These are phyloP conservation scores for Ferrisia virgata DNA, from an alignment of 2,888 invertebrate species.

Conservation along the genomic window DNA sequence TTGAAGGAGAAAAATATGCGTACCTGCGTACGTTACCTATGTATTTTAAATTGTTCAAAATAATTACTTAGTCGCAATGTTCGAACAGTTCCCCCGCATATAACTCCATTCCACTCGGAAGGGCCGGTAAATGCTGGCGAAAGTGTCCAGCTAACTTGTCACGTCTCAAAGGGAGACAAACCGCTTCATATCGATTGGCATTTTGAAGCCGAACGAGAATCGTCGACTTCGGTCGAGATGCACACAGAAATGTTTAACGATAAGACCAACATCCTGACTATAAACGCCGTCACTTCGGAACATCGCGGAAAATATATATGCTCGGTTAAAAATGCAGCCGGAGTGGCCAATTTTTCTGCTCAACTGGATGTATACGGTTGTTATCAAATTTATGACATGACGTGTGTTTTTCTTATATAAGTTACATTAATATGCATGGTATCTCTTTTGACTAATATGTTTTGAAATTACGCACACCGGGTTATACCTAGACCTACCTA, in stretches of 20 bases:
- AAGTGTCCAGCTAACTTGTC: constrained; percentile 66
- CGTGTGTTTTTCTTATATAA: not conserved
- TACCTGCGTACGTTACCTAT: no score
- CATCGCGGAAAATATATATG: constrained; percentile 76
- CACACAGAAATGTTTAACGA: constrained; percentile 52
- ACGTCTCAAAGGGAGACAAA: constrained; percentile 69
- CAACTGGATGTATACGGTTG: constrained; percentile 71
- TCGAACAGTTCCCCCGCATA: constrained; percentile 66
- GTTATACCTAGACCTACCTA: not conserved
- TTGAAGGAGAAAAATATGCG: not conserved
- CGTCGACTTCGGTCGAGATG: constrained; percentile 47
- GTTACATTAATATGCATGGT: not conserved
- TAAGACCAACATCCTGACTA: constrained; percentile 62
- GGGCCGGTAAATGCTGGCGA: constrained; percentile 68
- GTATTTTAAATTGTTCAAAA: no score
- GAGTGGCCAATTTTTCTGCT: constrained; percentile 65
- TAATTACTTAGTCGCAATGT: not conserved
- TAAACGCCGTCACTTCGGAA: constrained; percentile 65
- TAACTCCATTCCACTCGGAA: constrained; percentile 67
- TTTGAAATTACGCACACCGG: not conserved
- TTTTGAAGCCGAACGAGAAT: constrained; percentile 50
- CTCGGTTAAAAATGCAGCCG: constrained; percentile 69
- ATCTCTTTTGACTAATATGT: not conserved
- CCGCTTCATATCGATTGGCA: constrained; percentile 71
- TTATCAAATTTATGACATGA: constrained; percentile 14